phyloP scores from a whole-genome alignment of 2,797 vertebrate species.

The Notoglanidium macrostoma region DNA sequence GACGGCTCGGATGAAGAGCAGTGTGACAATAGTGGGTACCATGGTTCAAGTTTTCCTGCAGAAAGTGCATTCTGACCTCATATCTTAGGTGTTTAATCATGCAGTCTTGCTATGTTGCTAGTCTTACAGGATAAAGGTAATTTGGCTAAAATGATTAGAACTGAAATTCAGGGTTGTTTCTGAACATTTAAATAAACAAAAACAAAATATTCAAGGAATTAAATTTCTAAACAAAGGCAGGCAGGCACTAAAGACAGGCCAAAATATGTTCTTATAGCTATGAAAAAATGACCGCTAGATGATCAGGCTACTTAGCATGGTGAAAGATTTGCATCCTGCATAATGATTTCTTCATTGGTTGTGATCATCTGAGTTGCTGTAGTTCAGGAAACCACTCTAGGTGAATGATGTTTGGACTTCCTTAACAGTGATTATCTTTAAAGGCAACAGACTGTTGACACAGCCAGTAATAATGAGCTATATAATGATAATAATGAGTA shows the following conservation, averaged over 20 bases:
- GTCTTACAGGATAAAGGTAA: neutral
- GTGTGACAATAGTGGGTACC: conserved; percentile 82
- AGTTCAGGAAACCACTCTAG: neutral
- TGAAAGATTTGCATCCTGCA: neutral
- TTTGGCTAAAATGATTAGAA: neutral
- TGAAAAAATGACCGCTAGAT: neutral
- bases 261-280: neutral
- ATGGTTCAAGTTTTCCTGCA: neutral
- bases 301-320: neutral
- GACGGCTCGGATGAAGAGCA: conserved; percentile 85
- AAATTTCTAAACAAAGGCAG: neutral
- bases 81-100: neutral
- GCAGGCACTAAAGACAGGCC: too few relatives aligned
- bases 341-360: neutral
- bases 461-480: neutral
- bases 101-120: neutral
- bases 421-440: neutral
- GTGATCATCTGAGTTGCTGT: neutral
- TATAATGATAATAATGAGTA: too few relatives aligned
- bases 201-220: neutral
- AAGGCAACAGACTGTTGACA: neutral
- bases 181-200: neutral
- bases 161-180: too few relatives aligned
- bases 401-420: neutral
- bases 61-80: neutral